These are phyloP conservation scores for Corythaeola cristata DNA, from an alignment of 2,113 vertebrate genomes.

Conservation along the genomic window DNA sequence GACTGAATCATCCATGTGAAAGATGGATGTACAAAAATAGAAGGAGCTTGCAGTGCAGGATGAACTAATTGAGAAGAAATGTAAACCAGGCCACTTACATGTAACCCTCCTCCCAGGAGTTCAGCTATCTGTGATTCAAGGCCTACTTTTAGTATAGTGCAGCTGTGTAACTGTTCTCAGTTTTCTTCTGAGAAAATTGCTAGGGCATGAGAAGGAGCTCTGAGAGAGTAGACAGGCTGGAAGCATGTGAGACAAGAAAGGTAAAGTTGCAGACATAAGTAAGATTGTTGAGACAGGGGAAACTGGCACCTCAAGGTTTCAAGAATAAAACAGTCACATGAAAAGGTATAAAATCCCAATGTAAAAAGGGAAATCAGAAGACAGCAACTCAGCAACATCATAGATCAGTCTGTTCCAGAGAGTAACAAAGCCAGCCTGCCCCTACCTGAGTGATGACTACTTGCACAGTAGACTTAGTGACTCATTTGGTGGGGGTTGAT, in stretches of 20 bases:
- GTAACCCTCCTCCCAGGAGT: constrained; percentile 6
- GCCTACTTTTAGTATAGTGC: neutral
- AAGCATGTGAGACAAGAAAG: neutral
- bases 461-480: constrained; percentile 3
- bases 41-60: neutral
- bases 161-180: neutral
- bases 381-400: neutral
- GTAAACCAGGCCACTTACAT: constrained; percentile 32
- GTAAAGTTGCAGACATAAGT: neutral
- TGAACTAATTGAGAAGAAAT: constrained; percentile 40
- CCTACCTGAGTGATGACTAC: constrained; percentile 12
- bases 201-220: constrained; percentile 6
- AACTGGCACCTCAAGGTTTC: neutral
- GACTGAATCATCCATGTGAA: neutral
- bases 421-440: neutral
- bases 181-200: constrained; percentile 23
- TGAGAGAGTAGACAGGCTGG: neutral
- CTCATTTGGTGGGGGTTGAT: constrained; percentile 15
- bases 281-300: neutral
- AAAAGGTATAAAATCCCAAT: neutral
- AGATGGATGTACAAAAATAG: neutral
- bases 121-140: constrained; percentile 25
- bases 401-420: neutral
- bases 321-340: neutral
- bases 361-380: neutral